A percentile compares a stretch with the other conserved stretches of the same genome.
Evolutionary conservation across 2,797 vertebrate species (phyloP).

Genomic region (Simalia tracyae): DNA sequence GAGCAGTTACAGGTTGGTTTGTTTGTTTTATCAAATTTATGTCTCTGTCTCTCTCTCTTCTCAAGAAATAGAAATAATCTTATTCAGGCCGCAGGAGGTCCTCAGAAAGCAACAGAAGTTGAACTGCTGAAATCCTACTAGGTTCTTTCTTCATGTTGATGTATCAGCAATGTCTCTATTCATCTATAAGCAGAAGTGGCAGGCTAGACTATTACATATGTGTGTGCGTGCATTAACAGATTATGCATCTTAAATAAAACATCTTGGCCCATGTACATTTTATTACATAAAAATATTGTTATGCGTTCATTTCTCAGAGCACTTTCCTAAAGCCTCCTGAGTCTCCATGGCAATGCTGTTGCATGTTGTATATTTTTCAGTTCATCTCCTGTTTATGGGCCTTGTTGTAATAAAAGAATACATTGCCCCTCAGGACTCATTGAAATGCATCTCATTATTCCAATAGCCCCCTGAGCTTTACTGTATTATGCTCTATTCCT

Average conservation of each 20-base stretch:
- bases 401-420: conserved; percentile 60
- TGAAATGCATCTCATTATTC: conserved; percentile 69
- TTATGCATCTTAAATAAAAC: background rate
- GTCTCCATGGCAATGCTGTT: conserved; percentile 48
- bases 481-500: conserved; percentile 65
- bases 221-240: background rate
- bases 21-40: no score
- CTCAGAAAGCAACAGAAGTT: conserved; percentile 66
- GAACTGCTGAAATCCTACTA: conserved; percentile 39
- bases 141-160: conserved; percentile 21
- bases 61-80: conserved; percentile 47
- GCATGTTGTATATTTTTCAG: conserved; percentile 48
- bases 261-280: background rate
- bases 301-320: conserved; percentile 34
- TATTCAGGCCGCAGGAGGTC: conserved; percentile 71
- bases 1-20: background rate
- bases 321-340: conserved; percentile 50
- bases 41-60: background rate
- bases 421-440: conserved; percentile 61
- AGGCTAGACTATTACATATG: background rate
- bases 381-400: conserved; percentile 56
- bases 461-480: conserved; percentile 63
- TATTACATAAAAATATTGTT: conserved; percentile 12
- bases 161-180: background rate
- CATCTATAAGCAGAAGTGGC: background rate